Evolutionary conservation across 2,888 invertebrate genomes (phyloP).

Genomic region (Bellardia pandia): DNA sequence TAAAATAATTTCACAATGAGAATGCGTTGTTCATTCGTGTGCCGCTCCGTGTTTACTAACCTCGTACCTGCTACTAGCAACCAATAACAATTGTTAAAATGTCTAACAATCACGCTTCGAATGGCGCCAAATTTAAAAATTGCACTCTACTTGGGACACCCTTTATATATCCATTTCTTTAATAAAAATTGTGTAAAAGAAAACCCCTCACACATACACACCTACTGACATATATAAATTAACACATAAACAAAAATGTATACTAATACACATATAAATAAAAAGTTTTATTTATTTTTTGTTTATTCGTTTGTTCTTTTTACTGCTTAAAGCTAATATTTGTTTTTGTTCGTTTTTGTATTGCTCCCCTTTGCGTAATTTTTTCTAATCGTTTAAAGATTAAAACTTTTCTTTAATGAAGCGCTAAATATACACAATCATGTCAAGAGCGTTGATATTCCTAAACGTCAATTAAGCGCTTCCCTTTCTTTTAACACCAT

Average conservation of each 20-base stretch:
- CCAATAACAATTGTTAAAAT: too few species aligned
- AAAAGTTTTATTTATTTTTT: constrained; percentile 13
- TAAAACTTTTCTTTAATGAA: constrained; percentile 71
- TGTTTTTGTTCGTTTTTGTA: constrained; percentile 35
- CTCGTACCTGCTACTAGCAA: too few species aligned
- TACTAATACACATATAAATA: background rate
- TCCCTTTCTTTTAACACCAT: background rate
- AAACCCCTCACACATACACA: background rate
- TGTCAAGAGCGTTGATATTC: constrained; percentile 43
- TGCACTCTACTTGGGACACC: too few species aligned
- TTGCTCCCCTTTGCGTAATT: constrained; percentile 63
- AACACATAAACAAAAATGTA: constrained; percentile 27
- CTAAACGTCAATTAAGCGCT: constrained; percentile 53
- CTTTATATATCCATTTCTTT: background rate
- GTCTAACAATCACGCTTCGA: too few species aligned
- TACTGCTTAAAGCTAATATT: constrained; percentile 6
- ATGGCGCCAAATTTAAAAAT: too few species aligned
- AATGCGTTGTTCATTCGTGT: too few species aligned
- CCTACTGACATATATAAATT: background rate
- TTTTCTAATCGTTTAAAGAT: constrained; percentile 70
- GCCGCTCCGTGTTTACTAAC: too few species aligned
- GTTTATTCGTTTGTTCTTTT: background rate
- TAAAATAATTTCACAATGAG: too few species aligned
- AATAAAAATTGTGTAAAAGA: background rate
- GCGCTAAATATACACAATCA: constrained; percentile 68